Conservation (phyloP, 2,797 vertebrate genomes). For the Thamnophis elegans region DNA sequence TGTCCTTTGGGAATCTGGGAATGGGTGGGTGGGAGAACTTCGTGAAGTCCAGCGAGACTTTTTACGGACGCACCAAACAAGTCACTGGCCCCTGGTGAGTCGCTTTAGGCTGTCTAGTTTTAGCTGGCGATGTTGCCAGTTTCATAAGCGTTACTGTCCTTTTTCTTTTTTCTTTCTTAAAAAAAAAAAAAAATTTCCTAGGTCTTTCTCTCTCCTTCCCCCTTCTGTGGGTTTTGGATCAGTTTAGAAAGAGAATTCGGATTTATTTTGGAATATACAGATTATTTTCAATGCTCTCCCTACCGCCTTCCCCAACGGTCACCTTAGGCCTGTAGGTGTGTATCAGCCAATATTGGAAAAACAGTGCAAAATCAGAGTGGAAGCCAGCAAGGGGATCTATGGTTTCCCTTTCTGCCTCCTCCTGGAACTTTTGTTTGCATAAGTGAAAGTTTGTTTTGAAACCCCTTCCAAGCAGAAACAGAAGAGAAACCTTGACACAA, state of each 20-base stretch:
- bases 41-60: background rate
- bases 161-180: too few species aligned
- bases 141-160: background rate
- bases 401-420: background rate
- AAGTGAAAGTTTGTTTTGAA: background rate
- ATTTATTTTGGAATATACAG: background rate
- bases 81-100: background rate
- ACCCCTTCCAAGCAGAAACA: conserved; percentile 22
- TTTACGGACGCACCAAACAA: background rate
- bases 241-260: background rate
- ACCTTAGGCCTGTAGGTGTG: background rate
- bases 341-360: too few species aligned
- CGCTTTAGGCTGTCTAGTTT: background rate
- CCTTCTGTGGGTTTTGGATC: background rate
- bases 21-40: too few species aligned
- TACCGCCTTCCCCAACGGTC: background rate
- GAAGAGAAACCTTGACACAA: background rate
- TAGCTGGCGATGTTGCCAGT: background rate
- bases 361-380: background rate
- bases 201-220: background rate
- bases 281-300: background rate
- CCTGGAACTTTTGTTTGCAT: background rate
- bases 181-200: background rate
- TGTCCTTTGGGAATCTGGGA: too few species aligned
- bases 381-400: background rate